Conservation (phyloP, 1,140 invertebrate genomes). For the Trichonephila inaurata region DNA sequence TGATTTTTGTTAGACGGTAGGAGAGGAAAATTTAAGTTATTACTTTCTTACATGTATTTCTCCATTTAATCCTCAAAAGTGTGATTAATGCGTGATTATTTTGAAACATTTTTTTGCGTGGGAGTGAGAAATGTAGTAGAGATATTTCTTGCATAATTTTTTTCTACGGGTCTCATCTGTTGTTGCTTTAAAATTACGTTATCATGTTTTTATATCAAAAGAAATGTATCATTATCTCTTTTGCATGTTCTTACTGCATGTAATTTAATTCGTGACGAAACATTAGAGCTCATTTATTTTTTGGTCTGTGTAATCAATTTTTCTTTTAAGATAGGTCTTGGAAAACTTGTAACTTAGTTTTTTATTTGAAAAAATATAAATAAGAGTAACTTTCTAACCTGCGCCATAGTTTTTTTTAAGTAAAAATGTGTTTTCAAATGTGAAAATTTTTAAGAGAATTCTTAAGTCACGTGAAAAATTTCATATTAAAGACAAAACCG, state of each 20-base stretch:
- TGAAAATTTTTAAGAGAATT: too few species aligned
- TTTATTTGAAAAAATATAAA: too few species aligned
- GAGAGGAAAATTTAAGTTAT: not conserved
- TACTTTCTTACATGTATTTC: conserved; percentile 22
- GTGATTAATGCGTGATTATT: conserved; percentile 24
- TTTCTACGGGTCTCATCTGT: not conserved
- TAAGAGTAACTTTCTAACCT: too few species aligned
- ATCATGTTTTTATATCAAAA: not conserved
- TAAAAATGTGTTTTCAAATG: too few species aligned
- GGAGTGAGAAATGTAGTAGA: conserved; percentile 7
- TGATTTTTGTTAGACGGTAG: not conserved
- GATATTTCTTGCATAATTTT: not conserved
- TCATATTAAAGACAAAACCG: too few species aligned
- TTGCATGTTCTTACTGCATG: not conserved
- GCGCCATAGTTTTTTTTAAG: too few species aligned
- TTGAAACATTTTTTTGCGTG: not conserved
- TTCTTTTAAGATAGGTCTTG: not conserved
- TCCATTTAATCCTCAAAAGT: conserved; percentile 18
- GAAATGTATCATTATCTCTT: not conserved
- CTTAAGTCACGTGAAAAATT: too few species aligned
- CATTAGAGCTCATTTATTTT: not conserved
- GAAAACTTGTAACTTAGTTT: not conserved
- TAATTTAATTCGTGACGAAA: not conserved
- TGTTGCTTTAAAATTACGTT: not conserved
- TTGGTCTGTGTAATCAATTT: not conserved